Evolutionary conservation across 2,797 vertebrate genomes (phyloP), one percentile per base, ranked within the genome.

Genomic region (Melanotaenia maccullochi): DNA sequence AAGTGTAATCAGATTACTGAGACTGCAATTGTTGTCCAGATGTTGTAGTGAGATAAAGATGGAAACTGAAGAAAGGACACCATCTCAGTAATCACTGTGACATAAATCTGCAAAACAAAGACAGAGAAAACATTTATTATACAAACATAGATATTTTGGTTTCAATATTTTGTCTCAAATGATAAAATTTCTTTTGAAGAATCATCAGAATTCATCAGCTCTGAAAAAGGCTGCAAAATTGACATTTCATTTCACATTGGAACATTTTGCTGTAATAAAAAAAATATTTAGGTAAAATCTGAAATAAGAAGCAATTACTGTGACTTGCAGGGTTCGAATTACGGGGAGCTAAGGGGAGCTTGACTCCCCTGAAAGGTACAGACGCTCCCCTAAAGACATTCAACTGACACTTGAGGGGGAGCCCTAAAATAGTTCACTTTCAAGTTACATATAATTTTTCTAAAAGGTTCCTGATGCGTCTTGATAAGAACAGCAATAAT

Each of bases 51-150:
- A 60, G 30, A 51, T 73, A 22, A 51, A 51, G 18, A 49, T 28
- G 30, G 38, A 40, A 36, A 36, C 51, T 58, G 69, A 28, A 33
- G 35, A 63, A 20, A 57, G 1, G 8, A 32, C 1, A 28, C 7
- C 71, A 24, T 36, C 42, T 91, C 75, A 91, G 78, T 73, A 85
- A 56, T 90, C 82, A 58, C 52, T 60, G 9, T 70, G 73, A 66
- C 61, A 89, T 1, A 69, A 71, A 81, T 84, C 92, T 93, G 87
- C 25, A 78, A 83, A 84, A 86, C 25, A 80, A 7, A 75, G 20
- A 73, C 18, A 70, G 49, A 57, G 2, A 59, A n/a, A 65, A 55
- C 3, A 22, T 47, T 33, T 35, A 30, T 55, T 25, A 18, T 6
- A 3, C 12, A 33, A 30, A 42, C 40, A 25, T 9, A 22, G 5